phyloP scores from a whole-genome alignment of 1,140 invertebrate species.

The Bombyx mandarina region DNA sequence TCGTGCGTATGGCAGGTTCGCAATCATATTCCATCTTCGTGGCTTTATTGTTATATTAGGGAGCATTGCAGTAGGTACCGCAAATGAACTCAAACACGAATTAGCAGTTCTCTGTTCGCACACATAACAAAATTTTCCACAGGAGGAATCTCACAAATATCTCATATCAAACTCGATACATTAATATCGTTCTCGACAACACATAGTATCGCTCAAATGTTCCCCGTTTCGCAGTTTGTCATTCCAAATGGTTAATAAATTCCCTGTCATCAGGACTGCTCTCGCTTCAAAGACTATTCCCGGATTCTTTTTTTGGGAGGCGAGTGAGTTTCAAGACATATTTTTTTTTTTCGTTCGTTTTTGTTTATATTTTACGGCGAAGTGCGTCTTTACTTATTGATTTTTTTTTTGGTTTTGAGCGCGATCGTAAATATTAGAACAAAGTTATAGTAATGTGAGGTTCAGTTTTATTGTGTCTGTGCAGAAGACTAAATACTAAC shows the following conservation, averaged over 20 bases:
- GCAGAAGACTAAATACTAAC: too few relatives aligned
- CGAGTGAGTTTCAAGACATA: too few relatives aligned
- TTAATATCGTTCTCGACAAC: not conserved
- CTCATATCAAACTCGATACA: not conserved
- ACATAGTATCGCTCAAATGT: not conserved
- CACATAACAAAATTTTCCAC: too few relatives aligned
- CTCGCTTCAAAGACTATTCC: constrained; percentile 40
- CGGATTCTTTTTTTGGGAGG: constrained; percentile 14
- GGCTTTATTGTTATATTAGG: not conserved
- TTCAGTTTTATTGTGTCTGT: too few relatives aligned
- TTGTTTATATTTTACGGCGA: constrained; percentile 28
- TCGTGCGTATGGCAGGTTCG: too few relatives aligned
- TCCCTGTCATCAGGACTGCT: constrained; percentile 51
- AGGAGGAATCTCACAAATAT: not conserved
- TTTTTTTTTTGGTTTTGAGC: constrained; percentile 1
- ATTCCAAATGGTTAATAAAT: constrained; percentile 61
- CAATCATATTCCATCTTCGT: too few relatives aligned
- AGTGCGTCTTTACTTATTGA: too few relatives aligned
- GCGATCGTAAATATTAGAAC: not conserved
- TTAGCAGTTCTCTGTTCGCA: too few relatives aligned
- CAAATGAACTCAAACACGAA: not conserved
- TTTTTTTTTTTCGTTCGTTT: not conserved
- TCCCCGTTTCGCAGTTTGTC: constrained; percentile 49
- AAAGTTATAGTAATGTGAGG: not conserved
- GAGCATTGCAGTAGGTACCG: not conserved